Base-by-base conservation (phyloP, 2,797 vertebrate species). In the Perodicticus potto region DNA sequence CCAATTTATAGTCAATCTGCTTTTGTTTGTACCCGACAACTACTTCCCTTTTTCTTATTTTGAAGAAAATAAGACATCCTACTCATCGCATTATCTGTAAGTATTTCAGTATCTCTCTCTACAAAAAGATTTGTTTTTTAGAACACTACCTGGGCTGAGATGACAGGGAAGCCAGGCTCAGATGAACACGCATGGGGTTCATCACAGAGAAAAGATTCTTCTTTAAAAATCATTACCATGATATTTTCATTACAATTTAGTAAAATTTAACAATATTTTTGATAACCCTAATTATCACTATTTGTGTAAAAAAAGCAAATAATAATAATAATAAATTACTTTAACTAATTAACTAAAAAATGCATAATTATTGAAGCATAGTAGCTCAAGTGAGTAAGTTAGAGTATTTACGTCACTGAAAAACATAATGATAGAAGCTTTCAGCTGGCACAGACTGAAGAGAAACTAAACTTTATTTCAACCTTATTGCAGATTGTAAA, bases 401-500 rank as follows among this genome's bases (percentile, higher is more conserved):
- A 40, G 20, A 45, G 17, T 67, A 7, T 55, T 91, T 70, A 4
- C 43, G 5, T 94, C 55, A n/a, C 14, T 78, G 53, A 84, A 81
- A 59, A 59, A 77, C 17, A 19, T 81, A 83, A 45, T 77, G 22
- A 23, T 93, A 78, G 61, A 89, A 13, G 74, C 25, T 92, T 86
- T 7, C 45, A 72, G 25, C 4, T 43, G 43, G 22, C 78, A 23
- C 5, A 57, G n/a, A 43, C 77, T 70, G 43, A 63, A 78, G 1
- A 5, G 29, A 97, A 96, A 91, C 73, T 97, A 97, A 98, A 97
- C 89, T 96, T 93, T 85, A 43, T 65, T 96, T 98, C 96, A 83
- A 96, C 63, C 92, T 97, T 98, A 23, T 98, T 98, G 95, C 99
- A 99, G 99, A 98, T 99, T 57, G 98, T 99, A n/a, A 99, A 99